These are phyloP conservation scores for Brachyptera putata DNA, from an alignment of 2,888 invertebrate species.

Conservation along the genomic window DNA sequence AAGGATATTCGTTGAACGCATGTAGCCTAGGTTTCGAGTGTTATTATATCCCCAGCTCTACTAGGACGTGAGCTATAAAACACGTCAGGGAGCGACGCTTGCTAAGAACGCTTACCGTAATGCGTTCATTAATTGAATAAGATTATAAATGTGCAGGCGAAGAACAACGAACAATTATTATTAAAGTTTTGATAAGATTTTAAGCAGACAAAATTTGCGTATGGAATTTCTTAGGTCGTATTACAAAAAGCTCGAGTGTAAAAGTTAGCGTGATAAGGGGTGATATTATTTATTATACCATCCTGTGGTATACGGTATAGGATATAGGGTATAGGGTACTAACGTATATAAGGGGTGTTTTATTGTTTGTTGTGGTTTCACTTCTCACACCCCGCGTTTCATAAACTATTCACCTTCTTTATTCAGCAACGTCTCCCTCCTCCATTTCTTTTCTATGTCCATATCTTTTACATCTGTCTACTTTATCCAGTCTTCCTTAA, in stretches of 20 bases:
- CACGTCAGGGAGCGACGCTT: background rate
- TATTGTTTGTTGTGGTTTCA: constrained; percentile 20
- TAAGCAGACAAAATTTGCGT: constrained; percentile 17
- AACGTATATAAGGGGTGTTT: constrained; percentile 19
- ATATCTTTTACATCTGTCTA: background rate
- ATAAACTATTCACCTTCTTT: constrained; percentile 19
- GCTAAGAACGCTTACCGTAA: constrained; percentile 19
- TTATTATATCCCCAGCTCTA: too few relatives aligned
- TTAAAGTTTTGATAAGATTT: constrained; percentile 22
- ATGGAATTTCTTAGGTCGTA: constrained; percentile 17
- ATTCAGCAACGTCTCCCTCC: constrained; percentile 8
- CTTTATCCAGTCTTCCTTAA: background rate
- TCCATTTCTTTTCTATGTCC: too few relatives aligned
- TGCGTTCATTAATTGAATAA: constrained; percentile 22
- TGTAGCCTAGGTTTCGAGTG: too few relatives aligned
- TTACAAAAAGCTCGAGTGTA: constrained; percentile 16
- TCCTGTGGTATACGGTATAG: constrained; percentile 16
- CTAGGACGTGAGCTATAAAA: constrained; percentile 11
- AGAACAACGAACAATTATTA: constrained; percentile 23
- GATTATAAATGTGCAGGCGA: constrained; percentile 20
- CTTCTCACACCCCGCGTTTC: constrained; percentile 16
- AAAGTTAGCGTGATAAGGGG: constrained; percentile 17
- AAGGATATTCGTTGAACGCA: background rate
- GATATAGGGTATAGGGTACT: too few relatives aligned
- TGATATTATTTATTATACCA: constrained; percentile 20